Conservation (phyloP, 2,797 vertebrate genomes). For the Hirundo rustica region DNA sequence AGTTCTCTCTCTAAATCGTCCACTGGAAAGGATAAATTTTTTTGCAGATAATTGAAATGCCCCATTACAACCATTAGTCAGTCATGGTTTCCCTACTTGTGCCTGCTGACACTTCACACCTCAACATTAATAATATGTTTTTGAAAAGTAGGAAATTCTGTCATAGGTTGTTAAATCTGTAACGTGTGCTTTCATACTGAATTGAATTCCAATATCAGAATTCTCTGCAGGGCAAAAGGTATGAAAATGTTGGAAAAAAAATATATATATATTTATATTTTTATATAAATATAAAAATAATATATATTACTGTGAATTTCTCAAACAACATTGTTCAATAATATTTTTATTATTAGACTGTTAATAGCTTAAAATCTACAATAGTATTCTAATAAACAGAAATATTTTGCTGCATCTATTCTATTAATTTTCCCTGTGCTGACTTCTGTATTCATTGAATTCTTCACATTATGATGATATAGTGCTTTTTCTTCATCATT, state of each 20-base stretch:
- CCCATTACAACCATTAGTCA: not conserved
- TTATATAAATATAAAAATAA: too few species aligned
- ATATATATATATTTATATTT: not conserved
- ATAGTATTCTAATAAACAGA: not conserved
- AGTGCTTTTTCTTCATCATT: not conserved
- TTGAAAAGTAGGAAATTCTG: constrained; percentile 11
- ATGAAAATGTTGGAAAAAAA: not conserved
- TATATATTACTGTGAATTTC: not conserved
- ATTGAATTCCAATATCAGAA: not conserved
- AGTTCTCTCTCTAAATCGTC: not conserved
- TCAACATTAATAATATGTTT: not conserved
- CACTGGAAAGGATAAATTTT: constrained; percentile 42
- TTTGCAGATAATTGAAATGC: constrained; percentile 27
- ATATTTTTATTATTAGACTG: not conserved
- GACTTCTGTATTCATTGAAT: not conserved
- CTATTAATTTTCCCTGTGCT: not conserved
- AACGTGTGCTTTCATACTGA: not conserved
- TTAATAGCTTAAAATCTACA: not conserved
- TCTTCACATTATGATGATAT: not conserved
- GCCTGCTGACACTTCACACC: constrained; percentile 17
- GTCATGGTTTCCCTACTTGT: not conserved
- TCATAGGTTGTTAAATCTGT: constrained; percentile 12
- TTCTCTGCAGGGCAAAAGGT: not conserved
- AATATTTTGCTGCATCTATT: not conserved
- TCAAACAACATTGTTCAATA: not conserved